Conservation (phyloP, 2,113 vertebrate genomes). For the Pachypanchax playfairii region DNA sequence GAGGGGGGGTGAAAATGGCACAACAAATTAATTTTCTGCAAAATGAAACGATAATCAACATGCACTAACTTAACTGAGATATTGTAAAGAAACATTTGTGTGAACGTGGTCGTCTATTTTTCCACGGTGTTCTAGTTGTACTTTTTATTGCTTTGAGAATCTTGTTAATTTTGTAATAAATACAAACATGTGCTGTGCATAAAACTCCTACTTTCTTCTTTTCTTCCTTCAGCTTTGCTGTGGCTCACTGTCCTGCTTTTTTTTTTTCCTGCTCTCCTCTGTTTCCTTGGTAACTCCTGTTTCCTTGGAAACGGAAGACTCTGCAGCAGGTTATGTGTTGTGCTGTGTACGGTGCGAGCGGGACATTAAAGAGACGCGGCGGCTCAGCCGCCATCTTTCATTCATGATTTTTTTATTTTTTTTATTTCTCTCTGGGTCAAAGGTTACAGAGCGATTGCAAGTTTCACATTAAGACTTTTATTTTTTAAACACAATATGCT, state of each 20-base stretch:
- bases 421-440: slow-evolving; percentile 70
- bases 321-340: slow-evolving; percentile 59
- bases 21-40: slow-evolving; percentile 84
- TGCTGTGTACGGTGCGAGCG: slow-evolving; percentile 57
- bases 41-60: slow-evolving; percentile 80
- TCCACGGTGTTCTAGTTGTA: slow-evolving; percentile 82
- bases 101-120: slow-evolving; percentile 85
- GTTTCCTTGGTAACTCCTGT: slow-evolving; percentile 75
- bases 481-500: slow-evolving; percentile 17
- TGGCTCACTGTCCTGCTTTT: slow-evolving; percentile 35
- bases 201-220: slow-evolving; percentile 54
- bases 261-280: slow-evolving; percentile 34
- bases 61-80: slow-evolving; percentile 83
- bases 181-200: slow-evolving; percentile 82
- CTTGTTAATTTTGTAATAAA: slow-evolving; percentile 87
- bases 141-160: slow-evolving; percentile 85
- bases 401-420: too few relatives aligned
- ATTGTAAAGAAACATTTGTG: slow-evolving; percentile 73
- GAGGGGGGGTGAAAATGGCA: slow-evolving; percentile 75
- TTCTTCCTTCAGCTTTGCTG: not conserved
- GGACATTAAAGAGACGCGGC: slow-evolving; percentile 43
- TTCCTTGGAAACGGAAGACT: slow-evolving; percentile 73
- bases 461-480: slow-evolving; percentile 32
- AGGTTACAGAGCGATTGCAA: slow-evolving; percentile 57
- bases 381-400: slow-evolving; percentile 35